Conservation (phyloP, 2,888 invertebrate genomes). For the Saturnia japonica region DNA sequence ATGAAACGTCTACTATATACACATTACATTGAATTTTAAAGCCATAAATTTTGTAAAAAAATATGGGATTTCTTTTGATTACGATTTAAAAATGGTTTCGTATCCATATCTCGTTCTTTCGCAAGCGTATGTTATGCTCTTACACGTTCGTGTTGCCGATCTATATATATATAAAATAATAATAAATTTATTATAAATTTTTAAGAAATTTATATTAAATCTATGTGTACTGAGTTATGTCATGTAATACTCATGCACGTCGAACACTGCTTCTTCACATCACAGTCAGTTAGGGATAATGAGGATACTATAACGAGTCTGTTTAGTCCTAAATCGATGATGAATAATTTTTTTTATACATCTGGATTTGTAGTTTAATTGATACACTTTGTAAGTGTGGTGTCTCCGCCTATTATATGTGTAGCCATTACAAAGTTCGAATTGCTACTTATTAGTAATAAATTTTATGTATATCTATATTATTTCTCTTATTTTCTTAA, state of each 20-base stretch:
- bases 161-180: too few species aligned
- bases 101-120: too few species aligned
- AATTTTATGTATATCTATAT: conserved; percentile 67
- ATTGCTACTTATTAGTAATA: conserved; percentile 76
- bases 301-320: conserved; percentile 61
- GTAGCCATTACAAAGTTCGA: conserved; percentile 75
- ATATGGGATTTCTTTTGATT: too few species aligned
- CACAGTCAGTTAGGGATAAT: conserved; percentile 66
- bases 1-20: too few species aligned
- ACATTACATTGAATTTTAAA: too few species aligned
- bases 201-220: too few species aligned
- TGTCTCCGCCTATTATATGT: conserved; percentile 81
- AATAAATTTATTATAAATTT: too few species aligned
- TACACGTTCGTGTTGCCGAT: too few species aligned
- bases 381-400: conserved; percentile 79
- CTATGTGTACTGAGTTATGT: too few species aligned
- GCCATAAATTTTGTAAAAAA: too few species aligned
- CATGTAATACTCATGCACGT: conserved; percentile 68
- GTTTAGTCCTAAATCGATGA: conserved; percentile 72
- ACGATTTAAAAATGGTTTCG: too few species aligned
- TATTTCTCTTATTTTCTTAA: conserved; percentile 35
- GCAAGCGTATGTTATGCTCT: too few species aligned
- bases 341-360: conserved; percentile 77
- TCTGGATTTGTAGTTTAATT: conserved; percentile 79
- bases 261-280: conserved; percentile 62